Base-by-base conservation (phyloP, 2,113 vertebrate species). In the Sceloporus tristichus region DNA sequence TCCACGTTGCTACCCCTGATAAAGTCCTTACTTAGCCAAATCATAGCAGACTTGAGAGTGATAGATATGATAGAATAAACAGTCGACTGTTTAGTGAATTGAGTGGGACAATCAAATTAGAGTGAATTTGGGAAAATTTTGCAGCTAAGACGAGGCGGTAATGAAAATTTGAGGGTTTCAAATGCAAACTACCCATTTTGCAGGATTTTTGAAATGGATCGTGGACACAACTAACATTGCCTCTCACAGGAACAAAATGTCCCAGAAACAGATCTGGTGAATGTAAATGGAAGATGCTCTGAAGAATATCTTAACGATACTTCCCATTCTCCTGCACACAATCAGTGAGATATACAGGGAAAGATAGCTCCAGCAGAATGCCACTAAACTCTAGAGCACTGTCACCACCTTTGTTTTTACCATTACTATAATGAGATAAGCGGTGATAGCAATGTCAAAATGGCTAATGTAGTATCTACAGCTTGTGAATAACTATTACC, bases 401-500 rank as follows among this genome's bases (percentile, higher is more conserved):
- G 29, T 70, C 29, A 54, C 38, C 40, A 68, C 40, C 19, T 23
- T n/a, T 65, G 75, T n/a, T n/a, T 3, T 34, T 53, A 0, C 14
- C 19, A 80, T 70, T 71, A 4, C 4, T 73, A 9, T 40, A 73
- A 19, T 79, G 40, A 34, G 34, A 71, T 59, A 16, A 23, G 14
- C 23, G 73, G 53, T 29, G 74, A 4, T 84, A 16, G 34, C 23
- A 84, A 48, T 59, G 25, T 81, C 34, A 87, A 79, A 74, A 29
- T 79, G 40, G 10, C 42, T 10, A 48, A 2, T 70, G 21, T 10
- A 78, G 79, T 40, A 25, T 74, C 54, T 25, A 75, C 11, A 11
- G 38, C 9, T 40, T 87, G 53, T 87, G 77, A 87, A 87, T 38
- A 80, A n/a, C 7, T 23, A 82, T 27, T 62, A 62, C 59, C 59